Percentiles rank a stretch among this genome's conserved stretches.
Conservation (phyloP, 2,888 invertebrate genomes). For the Altica lythri region DNA sequence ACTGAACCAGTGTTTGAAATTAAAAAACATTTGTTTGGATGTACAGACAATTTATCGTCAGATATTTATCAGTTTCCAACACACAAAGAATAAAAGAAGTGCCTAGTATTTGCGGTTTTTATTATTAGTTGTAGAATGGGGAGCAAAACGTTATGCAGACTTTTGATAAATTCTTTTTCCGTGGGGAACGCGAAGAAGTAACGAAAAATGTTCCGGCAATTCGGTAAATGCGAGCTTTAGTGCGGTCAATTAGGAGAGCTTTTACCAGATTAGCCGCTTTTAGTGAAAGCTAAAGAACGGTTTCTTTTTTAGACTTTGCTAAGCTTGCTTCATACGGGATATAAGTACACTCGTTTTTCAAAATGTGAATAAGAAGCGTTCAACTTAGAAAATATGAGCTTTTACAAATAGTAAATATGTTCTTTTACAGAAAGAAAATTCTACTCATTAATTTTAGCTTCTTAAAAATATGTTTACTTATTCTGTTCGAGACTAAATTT, state of each 20-base stretch:
- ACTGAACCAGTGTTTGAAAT: slow-evolving; percentile 23
- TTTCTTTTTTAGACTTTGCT: slow-evolving; percentile 10
- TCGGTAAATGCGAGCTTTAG: slow-evolving; percentile 22
- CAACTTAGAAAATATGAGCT: slow-evolving; percentile 12
- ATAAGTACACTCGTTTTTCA: slow-evolving; percentile 17
- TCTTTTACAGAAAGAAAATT: neutral
- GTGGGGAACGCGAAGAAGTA: neutral
- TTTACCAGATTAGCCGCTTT: slow-evolving; percentile 28
- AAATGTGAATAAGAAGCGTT: slow-evolving; percentile 8
- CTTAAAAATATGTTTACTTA: neutral
- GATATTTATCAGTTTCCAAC: slow-evolving; percentile 30
- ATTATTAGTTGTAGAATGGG: slow-evolving; percentile 14
- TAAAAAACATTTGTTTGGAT: slow-evolving; percentile 35
- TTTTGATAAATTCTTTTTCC: slow-evolving; percentile 1
- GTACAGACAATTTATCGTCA: slow-evolving; percentile 29
- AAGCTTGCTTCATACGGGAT: slow-evolving; percentile 7
- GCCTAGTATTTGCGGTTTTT: slow-evolving; percentile 17
- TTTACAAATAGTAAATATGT: slow-evolving; percentile 7
- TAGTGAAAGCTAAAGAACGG: slow-evolving; percentile 20
- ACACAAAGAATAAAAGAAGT: slow-evolving; percentile 22
- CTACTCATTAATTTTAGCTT: neutral
- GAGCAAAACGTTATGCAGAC: slow-evolving; percentile 9
- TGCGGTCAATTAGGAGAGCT: slow-evolving; percentile 28
- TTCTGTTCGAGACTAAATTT: no score
- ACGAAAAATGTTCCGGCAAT: slow-evolving; percentile 16